Base-by-base conservation (phyloP, 2,113 vertebrate genomes). In the Falcunculus frontatus region DNA sequence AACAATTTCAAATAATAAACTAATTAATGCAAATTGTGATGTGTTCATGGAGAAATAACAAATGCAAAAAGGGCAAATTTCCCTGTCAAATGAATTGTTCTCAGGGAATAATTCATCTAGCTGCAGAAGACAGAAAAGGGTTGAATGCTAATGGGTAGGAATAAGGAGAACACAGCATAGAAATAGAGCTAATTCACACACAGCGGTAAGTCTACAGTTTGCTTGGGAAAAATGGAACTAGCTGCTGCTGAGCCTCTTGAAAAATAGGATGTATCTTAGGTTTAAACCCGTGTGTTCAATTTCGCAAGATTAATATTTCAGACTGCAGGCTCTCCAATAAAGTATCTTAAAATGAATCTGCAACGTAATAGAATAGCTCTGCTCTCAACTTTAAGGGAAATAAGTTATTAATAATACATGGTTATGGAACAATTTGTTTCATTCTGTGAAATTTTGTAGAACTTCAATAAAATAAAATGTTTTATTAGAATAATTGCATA, bases 1-100 rank as follows among this genome's bases (percentile, higher is more conserved):
- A 97, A 94, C 41, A 83, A 86, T 91, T 96, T 93, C 63, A 96
- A 93, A 96, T 93, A 91, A 95, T 96, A 95, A 96, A 93, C 82
- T 90, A 95, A 95, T 93, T 95, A 97, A 95, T 94, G 95, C 70
- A 95, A 96, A 96, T 94, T 86, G 60, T 59, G 63, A 81, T 93
- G 75, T 83, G 72, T 94, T 94, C 82, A 81, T 70, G 79, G 75
- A 95, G 70, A 91, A 96, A 91, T 90, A 93, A 92, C 84, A 90
- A 94, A 94, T 59, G 72, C 83, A 95, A 83, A 97, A 94, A 91
- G 70, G 87, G 74, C 87, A 93, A 90, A 91, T 93, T 95, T 86
- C 86, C 72, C 82, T 91, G 87, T 80, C 82, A 90, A 77, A 91
- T 91, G n/a, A 87, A 93, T 93, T 93, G 78, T 96, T 97, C 84